Base-by-base conservation (phyloP, 2,797 vertebrate species). In the Eulemur albifrons region DNA sequence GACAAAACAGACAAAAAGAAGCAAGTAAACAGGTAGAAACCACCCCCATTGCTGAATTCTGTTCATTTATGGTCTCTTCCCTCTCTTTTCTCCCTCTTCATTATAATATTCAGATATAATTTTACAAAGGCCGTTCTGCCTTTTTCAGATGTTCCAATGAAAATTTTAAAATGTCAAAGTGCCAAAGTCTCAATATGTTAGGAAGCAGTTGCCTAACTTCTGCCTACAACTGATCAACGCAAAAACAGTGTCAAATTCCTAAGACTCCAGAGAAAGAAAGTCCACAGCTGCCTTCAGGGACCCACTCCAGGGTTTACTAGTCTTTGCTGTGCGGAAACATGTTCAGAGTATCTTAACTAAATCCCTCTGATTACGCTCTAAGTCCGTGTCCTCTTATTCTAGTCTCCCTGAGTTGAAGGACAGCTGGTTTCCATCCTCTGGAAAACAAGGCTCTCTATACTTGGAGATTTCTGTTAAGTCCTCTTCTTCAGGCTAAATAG, bases 321-420 rank as follows among this genome's bases (percentile, higher is more conserved):
- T 57, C 92, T 96, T 90, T 59, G 38, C 84, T 70, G 45, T 23
- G 73, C 90, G 70, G 88, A 95, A 97, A 95, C 30, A 43, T 52
- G 48, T 73, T 93, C 48, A 57, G 7, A 86, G 43, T 65, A 61
- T 96, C 94, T 95, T 86, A 94, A 90, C 84, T 85, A 96, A 97
- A 97, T 95, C 92, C 90, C 59, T 95, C 72, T 97, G 97, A 93
- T 96, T 97, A 75, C 79, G 86, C 85, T 95, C 88, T 77, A 96
- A 97, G 80, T 93, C 88, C 1, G 1, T 52, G 73, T 96, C 89
- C 84, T 97, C 90, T 90, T 90, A 89, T 73, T 92, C 93, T 61
- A 83, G 80, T 80, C 77, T 93, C 96, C 84, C 92, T 95, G 90
- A 94, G 84, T 61, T 92, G 70, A 96, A 96, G 94, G 93, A 97